Base-by-base conservation (phyloP, 2,113 vertebrate genomes). In the Tachysurus fulvidraco region DNA sequence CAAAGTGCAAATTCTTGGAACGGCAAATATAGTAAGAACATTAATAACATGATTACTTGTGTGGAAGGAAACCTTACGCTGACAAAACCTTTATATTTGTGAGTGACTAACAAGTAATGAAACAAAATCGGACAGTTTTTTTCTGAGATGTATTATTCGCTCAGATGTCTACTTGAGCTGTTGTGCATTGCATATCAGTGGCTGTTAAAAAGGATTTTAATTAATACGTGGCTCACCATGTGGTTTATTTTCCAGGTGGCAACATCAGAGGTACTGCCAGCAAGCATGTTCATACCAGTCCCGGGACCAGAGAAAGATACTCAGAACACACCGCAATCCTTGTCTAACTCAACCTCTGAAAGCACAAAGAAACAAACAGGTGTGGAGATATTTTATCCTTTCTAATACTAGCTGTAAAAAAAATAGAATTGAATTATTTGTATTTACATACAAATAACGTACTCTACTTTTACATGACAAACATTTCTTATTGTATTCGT, bases 221-320 rank as follows among this genome's bases (percentile, higher is more conserved):
- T 90, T 92, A 89, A 93, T 60, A 14, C 54, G 19, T 78, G 54
- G 83, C 77, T 69, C 0, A 60, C 13, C 89, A 88, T 93, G 89
- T 93, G 83, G 85, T 92, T 90, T 87, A 83, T 90, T 87, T 92
- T 93, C 85, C 93, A 99, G 98, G 98, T 99, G 94, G 97, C 98
- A 67, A 95, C 97, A 83, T 96, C 96, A 46, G 98, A 99, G 92
- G 97, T 95, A 90, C 95, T 99, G 96, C 98, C 98, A 93, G 97
- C 96, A 91, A 98, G 96, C 91, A 97, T 99, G 98, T 99, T 99
- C 85, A 96, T 99, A 88, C 97, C 98, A 1, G 95, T 97, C 25
- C 92, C 95, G 0, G 88, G 95, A 93, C 94, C 96, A 73, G 98
- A 99, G 52, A 95, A 93, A 87, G 98, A 99, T 0, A 94, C 95